These are phyloP conservation scores for Eupithecia abbreviata DNA, from an alignment of 2,888 invertebrate species.

Conservation along the genomic window DNA sequence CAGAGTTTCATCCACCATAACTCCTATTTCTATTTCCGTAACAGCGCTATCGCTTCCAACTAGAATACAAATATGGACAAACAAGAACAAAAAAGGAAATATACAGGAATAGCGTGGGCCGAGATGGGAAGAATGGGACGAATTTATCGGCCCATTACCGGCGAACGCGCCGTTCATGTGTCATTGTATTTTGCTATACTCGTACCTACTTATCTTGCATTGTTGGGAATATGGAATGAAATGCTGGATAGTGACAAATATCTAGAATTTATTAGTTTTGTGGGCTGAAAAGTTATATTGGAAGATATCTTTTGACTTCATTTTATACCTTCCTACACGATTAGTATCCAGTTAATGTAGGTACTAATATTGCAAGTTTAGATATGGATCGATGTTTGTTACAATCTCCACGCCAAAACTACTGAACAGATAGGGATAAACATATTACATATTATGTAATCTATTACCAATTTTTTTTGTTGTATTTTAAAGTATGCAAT, in stretches of 20 bases:
- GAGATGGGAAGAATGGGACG: constrained; percentile 50
- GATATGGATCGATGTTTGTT: too few relatives aligned
- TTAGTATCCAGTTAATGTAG: too few relatives aligned
- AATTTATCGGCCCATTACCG: constrained; percentile 61
- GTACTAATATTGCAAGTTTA: too few relatives aligned
- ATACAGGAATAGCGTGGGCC: constrained; percentile 50
- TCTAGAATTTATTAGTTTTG: constrained; percentile 11
- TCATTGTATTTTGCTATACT: constrained; percentile 47
- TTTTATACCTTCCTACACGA: background rate
- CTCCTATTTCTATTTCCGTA: constrained; percentile 38
- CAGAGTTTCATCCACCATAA: constrained; percentile 28
- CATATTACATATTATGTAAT: too few relatives aligned
- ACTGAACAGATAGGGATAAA: too few relatives aligned
- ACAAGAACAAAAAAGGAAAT: constrained; percentile 49
- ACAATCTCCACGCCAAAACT: too few relatives aligned
- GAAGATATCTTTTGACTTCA: background rate
- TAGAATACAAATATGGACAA: constrained; percentile 52
- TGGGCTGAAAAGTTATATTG: background rate
- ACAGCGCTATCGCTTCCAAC: constrained; percentile 39
- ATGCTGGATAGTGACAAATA: constrained; percentile 9
- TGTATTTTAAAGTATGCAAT: too few relatives aligned
- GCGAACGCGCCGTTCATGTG: constrained; percentile 49
- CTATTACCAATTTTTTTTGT: too few relatives aligned
- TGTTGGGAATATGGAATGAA: constrained; percentile 26
- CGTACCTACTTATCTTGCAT: constrained; percentile 17